Conservation (phyloP, 2,888 invertebrate species). For the Orthosia incerta region DNA sequence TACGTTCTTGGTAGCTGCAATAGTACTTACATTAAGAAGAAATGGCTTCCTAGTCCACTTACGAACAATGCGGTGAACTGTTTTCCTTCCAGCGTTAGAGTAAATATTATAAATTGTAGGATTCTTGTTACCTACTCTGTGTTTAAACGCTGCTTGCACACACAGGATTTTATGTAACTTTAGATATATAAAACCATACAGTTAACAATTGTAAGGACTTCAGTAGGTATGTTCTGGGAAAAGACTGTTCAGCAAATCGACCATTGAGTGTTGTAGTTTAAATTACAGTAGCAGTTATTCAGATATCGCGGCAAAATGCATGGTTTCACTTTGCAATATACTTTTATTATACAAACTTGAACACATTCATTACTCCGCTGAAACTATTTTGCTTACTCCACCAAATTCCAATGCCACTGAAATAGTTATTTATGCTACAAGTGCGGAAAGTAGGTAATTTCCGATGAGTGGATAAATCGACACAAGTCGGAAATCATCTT, state of each 20-base stretch:
- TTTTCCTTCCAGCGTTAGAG: conserved; percentile 48
- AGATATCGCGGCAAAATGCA: no score
- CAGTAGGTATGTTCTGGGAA: no score
- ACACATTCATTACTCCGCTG: background rate
- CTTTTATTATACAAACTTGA: no score
- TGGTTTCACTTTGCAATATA: no score
- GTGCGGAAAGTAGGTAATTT: no score
- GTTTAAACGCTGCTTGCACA: conserved; percentile 6
- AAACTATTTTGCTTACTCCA: background rate
- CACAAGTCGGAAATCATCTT: no score
- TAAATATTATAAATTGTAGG: conserved; percentile 57
- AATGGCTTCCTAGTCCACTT: conserved; percentile 57
- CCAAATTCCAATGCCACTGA: no score
- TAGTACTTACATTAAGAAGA: conserved; percentile 56
- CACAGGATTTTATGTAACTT: background rate
- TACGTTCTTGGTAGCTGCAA: conserved; percentile 31
- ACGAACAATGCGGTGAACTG: conserved; percentile 56
- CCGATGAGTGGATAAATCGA: no score
- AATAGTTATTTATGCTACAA: no score
- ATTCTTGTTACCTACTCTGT: conserved; percentile 5
- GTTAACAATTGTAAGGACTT: background rate
- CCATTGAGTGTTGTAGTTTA: no score
- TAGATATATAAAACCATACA: background rate
- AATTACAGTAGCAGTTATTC: no score
- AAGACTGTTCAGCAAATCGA: background rate